phyloP scores from a whole-genome alignment of 1,140 invertebrate genomes.

The Scylla paramamosain region DNA sequence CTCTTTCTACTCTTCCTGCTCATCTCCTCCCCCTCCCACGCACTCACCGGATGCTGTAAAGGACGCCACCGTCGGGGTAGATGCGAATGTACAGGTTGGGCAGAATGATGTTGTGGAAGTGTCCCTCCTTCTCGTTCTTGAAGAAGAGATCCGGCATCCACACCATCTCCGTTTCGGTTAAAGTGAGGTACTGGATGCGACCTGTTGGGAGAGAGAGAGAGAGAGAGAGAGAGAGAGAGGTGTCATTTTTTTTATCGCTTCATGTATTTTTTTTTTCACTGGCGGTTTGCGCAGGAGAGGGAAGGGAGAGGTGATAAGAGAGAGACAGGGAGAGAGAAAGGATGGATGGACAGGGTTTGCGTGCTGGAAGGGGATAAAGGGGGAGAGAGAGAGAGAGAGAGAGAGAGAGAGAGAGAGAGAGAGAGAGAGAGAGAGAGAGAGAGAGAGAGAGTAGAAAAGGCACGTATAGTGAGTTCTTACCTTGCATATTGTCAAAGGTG shows the following conservation, averaged over 20 bases:
- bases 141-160: slow-evolving; percentile 99
- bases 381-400: background rate
- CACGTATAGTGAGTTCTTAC: too few relatives aligned
- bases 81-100: slow-evolving; percentile 98
- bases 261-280: too few relatives aligned
- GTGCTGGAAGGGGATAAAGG: too few relatives aligned
- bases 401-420: background rate
- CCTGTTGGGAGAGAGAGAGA: slow-evolving; percentile 81
- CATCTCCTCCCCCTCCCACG: background rate
- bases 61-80: slow-evolving; percentile 95
- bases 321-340: background rate
- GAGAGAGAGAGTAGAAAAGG: slow-evolving; percentile 29
- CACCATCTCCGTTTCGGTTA: slow-evolving; percentile 94
- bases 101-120: slow-evolving; percentile 98
- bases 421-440: background rate
- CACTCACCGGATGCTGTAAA: slow-evolving; percentile 86
- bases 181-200: slow-evolving; percentile 92
- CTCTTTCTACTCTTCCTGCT: background rate
- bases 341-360: too few relatives aligned
- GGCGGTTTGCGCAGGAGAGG: background rate
- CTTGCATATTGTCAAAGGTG: slow-evolving; percentile 93
- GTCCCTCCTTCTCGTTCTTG: slow-evolving; percentile 95
- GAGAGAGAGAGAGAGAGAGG: slow-evolving; percentile 18
- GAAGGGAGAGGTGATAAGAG: slow-evolving; percentile 19
- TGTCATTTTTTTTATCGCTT: too few relatives aligned